Conservation (phyloP, 2,113 vertebrate genomes). For the Leuciscus idus region DNA sequence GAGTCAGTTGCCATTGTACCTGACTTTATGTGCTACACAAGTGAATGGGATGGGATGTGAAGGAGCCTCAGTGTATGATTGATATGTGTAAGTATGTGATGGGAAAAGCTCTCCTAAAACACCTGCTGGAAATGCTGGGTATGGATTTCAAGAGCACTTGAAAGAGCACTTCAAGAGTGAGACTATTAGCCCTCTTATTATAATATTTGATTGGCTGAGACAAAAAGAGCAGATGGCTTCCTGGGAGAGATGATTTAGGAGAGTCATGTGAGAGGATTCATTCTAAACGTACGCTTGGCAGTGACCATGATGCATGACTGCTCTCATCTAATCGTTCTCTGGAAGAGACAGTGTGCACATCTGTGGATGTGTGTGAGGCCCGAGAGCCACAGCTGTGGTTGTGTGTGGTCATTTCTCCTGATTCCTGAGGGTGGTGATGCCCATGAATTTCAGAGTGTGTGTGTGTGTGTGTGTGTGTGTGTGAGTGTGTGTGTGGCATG, state of each 20-base stretch:
- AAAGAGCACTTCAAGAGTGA: too few relatives aligned
- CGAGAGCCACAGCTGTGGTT: constrained; percentile 34
- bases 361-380: constrained; percentile 26
- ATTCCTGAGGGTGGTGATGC: constrained; percentile 49
- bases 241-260: constrained; percentile 37
- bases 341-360: constrained; percentile 34
- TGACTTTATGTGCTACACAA: neutral
- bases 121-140: neutral
- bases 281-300: constrained; percentile 36
- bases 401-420: constrained; percentile 32
- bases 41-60: neutral
- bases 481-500: constrained; percentile 13
- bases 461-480: constrained; percentile 8
- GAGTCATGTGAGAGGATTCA: constrained; percentile 43
- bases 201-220: constrained; percentile 24
- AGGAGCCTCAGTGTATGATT: neutral
- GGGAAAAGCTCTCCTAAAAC: neutral
- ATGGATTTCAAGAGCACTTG: constrained; percentile 1
- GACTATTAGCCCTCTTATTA: constrained; percentile 40
- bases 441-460: constrained; percentile 5
- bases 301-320: neutral
- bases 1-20: neutral
- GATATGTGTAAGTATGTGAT: neutral
- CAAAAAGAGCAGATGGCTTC: constrained; percentile 40
- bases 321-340: neutral